Percentiles rank a stretch among this genome's conserved stretches.
Conservation (phyloP, 2,113 vertebrate species). For the Antigone vipio region DNA sequence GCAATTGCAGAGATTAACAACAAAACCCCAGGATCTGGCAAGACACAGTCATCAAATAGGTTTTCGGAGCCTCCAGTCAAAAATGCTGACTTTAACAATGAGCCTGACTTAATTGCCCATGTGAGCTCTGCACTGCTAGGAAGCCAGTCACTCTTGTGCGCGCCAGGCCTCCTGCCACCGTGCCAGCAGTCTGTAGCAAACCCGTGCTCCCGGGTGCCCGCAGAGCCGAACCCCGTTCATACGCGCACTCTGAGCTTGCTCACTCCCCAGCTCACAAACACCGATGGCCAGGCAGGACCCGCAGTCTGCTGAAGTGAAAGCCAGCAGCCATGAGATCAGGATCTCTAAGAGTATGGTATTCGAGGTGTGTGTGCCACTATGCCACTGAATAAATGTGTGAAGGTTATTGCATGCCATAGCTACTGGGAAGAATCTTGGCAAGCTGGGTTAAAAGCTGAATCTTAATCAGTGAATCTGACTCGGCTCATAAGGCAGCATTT, state of each 20-base stretch:
- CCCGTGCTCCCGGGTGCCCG: background rate
- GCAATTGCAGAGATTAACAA: background rate
- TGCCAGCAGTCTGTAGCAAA: rapidly evolving
- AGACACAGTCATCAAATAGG: background rate
- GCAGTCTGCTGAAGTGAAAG: background rate
- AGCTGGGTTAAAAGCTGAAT: background rate
- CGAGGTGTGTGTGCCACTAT: background rate
- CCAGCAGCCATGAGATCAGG: background rate
- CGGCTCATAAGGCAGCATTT: background rate
- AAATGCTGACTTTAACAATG: background rate
- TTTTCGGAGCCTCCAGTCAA: background rate
- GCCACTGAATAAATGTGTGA: background rate
- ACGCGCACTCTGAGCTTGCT: rapidly evolving
- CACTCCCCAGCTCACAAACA: rapidly evolving
- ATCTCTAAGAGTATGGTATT: background rate
- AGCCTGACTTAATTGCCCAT: background rate
- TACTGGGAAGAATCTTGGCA: background rate
- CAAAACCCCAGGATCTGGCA: background rate
- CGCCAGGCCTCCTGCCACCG: background rate
- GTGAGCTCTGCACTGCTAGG: background rate
- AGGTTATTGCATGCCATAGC: background rate
- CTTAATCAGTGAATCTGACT: background rate
- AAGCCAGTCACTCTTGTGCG: background rate
- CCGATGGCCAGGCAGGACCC: background rate
- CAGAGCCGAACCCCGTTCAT: rapidly evolving